A percentile compares a stretch with the other conserved stretches of the same genome.
Conservation (phyloP, 2,888 invertebrate genomes). For the Protophormia terraenovae region DNA sequence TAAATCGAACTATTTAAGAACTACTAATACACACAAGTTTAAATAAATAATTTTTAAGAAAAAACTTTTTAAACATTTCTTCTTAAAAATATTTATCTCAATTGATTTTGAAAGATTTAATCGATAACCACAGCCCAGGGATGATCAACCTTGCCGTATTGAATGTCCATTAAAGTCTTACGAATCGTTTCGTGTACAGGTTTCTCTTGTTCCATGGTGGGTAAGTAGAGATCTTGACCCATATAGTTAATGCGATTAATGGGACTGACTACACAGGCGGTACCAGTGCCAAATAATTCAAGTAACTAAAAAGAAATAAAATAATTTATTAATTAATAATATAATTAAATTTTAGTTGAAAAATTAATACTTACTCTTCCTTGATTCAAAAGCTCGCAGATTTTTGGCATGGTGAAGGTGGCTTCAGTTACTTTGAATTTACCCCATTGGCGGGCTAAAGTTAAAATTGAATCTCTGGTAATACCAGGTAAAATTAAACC, state of each 20-base stretch:
- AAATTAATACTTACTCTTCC: constrained; percentile 94
- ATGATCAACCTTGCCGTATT: constrained; percentile 92
- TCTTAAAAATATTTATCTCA: background rate
- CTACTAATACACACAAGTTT: constrained; percentile 76
- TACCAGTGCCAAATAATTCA: constrained; percentile 99
- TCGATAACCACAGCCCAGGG: constrained; percentile 89
- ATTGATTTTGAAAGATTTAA: constrained; percentile 74
- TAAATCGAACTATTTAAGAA: constrained; percentile 65
- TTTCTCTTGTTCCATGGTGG: constrained; percentile 88
- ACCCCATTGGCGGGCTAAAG: constrained; percentile 91
- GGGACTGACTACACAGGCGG: constrained; percentile 97
- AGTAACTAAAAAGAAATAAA: constrained; percentile 85
- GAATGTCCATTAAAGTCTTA: constrained; percentile 92
- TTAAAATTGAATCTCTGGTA: constrained; percentile 92
- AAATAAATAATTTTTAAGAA: constrained; percentile 29
- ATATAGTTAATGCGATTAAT: constrained; percentile 92
- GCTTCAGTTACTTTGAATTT: constrained; percentile 92
- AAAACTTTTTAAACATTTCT: constrained; percentile 58
- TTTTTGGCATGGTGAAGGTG: constrained; percentile 91
- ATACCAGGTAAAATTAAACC: constrained; percentile 98
- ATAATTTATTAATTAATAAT: background rate
- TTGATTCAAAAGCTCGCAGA: constrained; percentile 88
- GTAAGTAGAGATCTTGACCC: constrained; percentile 86
- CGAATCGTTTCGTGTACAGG: constrained; percentile 89
- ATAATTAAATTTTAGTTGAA: too few species aligned